These are phyloP conservation scores for Metopolophium dirhodum DNA, from an alignment of 1,140 invertebrate genomes.

Conservation along the genomic window DNA sequence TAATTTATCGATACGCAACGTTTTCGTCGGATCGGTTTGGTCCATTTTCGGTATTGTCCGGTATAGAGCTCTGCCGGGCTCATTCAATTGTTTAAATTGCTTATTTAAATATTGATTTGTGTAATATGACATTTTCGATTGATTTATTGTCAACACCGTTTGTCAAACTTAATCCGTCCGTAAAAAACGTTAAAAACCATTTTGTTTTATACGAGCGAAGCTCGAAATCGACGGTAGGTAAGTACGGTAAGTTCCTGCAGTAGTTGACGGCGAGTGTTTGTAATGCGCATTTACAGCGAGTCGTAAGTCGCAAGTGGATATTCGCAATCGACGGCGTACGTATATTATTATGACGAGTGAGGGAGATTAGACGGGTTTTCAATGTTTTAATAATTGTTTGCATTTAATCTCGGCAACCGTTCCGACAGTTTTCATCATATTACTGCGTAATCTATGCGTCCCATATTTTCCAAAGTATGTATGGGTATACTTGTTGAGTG, in stretches of 20 bases:
- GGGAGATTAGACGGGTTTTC: too few relatives aligned
- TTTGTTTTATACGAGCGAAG: background rate
- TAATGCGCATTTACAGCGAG: background rate
- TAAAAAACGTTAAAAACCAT: background rate
- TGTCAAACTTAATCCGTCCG: background rate
- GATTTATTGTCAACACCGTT: background rate
- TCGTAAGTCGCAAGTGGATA: background rate
- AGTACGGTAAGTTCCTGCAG: too few relatives aligned
- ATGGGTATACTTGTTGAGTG: background rate
- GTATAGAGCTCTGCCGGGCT: background rate
- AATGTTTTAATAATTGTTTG: background rate
- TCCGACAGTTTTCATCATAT: background rate
- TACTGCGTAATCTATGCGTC: background rate
- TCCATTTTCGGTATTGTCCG: background rate
- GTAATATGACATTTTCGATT: background rate
- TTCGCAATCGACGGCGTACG: background rate
- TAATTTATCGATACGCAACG: background rate
- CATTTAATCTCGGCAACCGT: background rate
- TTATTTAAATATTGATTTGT: background rate
- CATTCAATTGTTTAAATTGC: too few relatives aligned
- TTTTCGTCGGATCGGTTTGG: background rate
- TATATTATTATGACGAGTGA: background rate
- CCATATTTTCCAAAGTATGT: background rate
- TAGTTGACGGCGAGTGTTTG: background rate
- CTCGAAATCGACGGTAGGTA: background rate